Evolutionary conservation across 2,888 invertebrate species (phyloP).

Genomic region (Drosophila gaucha): DNA sequence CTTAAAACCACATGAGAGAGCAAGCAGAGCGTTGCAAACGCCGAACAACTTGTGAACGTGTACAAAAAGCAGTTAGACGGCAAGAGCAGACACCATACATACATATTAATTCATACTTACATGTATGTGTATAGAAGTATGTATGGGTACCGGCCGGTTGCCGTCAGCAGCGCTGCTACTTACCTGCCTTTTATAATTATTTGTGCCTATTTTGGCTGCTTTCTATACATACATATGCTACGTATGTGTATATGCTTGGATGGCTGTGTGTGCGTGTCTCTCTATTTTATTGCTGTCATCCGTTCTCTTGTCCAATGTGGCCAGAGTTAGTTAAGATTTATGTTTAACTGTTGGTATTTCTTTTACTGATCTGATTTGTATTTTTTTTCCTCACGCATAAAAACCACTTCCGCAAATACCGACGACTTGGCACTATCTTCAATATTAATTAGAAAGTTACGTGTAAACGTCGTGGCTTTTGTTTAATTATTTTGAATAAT

Average conservation of each 20-base stretch:
- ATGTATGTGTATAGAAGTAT: constrained; percentile 21
- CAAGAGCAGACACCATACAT: constrained; percentile 34
- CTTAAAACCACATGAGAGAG: constrained; percentile 45
- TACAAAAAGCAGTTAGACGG: constrained; percentile 74
- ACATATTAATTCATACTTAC: constrained; percentile 11
- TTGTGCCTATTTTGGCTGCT: constrained; percentile 66
- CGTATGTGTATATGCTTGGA: constrained; percentile 16
- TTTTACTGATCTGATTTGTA: constrained; percentile 43
- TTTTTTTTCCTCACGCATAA: constrained; percentile 29
- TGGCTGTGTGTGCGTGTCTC: constrained; percentile 2
- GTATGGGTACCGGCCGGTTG: constrained; percentile 74
- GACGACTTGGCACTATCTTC: constrained; percentile 27
- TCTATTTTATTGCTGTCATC: constrained; percentile 49
- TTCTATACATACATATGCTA: constrained; percentile 20
- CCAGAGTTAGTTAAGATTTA: constrained; percentile 43
- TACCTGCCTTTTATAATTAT: constrained; percentile 78
- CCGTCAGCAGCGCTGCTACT: constrained; percentile 33
- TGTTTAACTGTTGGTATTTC: constrained; percentile 48
- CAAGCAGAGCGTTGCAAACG: constrained; percentile 63
- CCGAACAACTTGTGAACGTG: constrained; percentile 72
- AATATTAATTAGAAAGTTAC: constrained; percentile 82
- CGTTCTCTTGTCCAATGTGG: constrained; percentile 52
- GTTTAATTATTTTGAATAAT: constrained; percentile 77
- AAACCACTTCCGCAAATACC: constrained; percentile 26
- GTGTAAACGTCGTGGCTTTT: constrained; percentile 83